Percentiles rank a stretch among this genome's conserved stretches.
Conservation (phyloP, 2,113 vertebrate species). For the Gobiocypris rarus region DNA sequence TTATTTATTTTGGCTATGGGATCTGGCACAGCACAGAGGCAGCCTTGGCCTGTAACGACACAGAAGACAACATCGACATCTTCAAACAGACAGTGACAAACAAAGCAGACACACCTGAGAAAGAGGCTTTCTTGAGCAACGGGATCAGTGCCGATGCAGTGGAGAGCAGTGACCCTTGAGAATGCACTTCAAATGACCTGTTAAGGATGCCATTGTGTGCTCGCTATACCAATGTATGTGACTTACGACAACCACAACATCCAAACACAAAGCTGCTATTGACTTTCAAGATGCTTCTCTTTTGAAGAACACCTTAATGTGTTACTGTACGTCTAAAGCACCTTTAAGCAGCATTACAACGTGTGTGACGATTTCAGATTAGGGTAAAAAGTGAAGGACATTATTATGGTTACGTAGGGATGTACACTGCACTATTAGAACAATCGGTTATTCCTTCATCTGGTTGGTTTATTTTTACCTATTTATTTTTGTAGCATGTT, state of each 20-base stretch:
- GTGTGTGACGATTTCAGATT: not conserved
- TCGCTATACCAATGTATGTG: not conserved
- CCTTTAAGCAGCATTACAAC: constrained; percentile 28
- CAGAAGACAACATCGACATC: constrained; percentile 61
- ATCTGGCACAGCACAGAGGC: constrained; percentile 88
- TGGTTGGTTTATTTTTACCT: not conserved
- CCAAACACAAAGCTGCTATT: not conserved
- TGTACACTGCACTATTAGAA: not conserved
- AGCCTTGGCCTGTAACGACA: constrained; percentile 53
- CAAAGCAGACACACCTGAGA: constrained; percentile 52
- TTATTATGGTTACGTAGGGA: not conserved
- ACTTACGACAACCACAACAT: not conserved
- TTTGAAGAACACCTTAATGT: not conserved
- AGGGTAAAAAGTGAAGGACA: not conserved
- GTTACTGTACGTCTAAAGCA: constrained; percentile 12
- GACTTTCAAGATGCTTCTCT: not conserved
- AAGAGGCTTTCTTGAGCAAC: constrained; percentile 64
- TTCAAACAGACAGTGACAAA: constrained; percentile 49
- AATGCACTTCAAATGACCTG: not conserved
- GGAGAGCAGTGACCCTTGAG: constrained; percentile 59
- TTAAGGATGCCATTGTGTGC: not conserved
- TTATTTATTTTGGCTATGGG: constrained; percentile 91
- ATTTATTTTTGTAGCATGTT: constrained; percentile 1
- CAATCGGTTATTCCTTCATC: not conserved
- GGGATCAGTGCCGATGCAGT: constrained; percentile 28